phyloP scores from a whole-genome alignment of 2,113 vertebrate species.

The Brachionichthys hirsutus region DNA sequence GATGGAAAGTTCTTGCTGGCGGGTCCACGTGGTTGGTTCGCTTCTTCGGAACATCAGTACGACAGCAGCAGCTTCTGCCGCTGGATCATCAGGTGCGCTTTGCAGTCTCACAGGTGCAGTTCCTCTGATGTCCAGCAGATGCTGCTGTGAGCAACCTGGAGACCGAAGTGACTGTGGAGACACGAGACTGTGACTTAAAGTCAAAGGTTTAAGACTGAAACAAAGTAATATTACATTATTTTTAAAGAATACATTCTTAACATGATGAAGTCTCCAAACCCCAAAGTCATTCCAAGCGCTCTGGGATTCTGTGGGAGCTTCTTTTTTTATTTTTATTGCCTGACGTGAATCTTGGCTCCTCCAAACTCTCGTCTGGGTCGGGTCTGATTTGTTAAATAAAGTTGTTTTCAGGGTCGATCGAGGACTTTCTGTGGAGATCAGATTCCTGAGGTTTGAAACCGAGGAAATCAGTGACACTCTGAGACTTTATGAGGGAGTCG shows the following conservation, averaged over 20 bases:
- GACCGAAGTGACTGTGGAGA: background rate
- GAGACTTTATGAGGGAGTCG: conserved; percentile 67
- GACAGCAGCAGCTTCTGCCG: conserved; percentile 59
- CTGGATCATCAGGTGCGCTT: conserved; percentile 79
- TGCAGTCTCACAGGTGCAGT: too few species aligned
- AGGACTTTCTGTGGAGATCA: conserved; percentile 61
- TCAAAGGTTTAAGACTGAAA: too few species aligned
- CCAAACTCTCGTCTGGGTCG: background rate
- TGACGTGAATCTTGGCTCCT: too few species aligned
- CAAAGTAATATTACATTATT: too few species aligned
- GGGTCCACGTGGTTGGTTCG: conserved; percentile 60
- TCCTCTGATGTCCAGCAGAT: too few species aligned
- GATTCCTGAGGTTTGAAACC: conserved; percentile 62
- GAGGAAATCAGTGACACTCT: conserved; percentile 49
- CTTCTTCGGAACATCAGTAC: conserved; percentile 47
- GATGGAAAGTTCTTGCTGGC: conserved; percentile 73
- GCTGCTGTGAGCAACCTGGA: too few species aligned
- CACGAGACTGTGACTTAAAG: too few species aligned
- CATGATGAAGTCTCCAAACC: too few species aligned
- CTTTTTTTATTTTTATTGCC: too few species aligned
- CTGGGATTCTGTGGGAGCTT: too few species aligned
- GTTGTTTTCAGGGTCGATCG: conserved; percentile 46
- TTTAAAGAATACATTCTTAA: too few species aligned
- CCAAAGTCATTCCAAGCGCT: too few species aligned
- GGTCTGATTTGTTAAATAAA: background rate